Evolutionary conservation across 2,113 vertebrate genomes (phyloP), one percentile per base, ranked within the genome.

Genomic region (Spermophilus dauricus): DNA sequence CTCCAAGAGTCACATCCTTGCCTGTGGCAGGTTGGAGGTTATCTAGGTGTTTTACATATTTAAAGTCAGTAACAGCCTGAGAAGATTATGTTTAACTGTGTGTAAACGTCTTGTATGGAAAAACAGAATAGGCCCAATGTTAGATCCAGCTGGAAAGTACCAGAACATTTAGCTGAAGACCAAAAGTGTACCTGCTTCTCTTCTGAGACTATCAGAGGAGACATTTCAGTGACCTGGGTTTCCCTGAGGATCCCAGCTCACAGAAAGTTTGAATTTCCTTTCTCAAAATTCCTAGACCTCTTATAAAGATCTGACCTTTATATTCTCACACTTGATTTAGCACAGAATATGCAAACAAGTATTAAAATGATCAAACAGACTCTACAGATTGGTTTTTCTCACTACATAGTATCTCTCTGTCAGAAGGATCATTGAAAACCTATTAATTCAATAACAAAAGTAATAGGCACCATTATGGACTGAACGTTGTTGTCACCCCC

Each of bases 51-150:
- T 92, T 95, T 90, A 93, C 93, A 97, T 7, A 6, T 96, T 95
- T 97, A 94, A 97, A 96, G 82, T 95, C 97, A 98, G 89, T 97
- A 95, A 96, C 86, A 91, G 95, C 97, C 93, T 97, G 56, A 91
- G 96, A 69, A 96, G 96, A 96, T 97, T 91, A 42, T 5, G 0
- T 96, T 88, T 97, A 97, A 96, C 82, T 42, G 86, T 0, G 8
- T 69, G 67, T 89, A 97, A 97, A 97, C 73, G 65, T 80, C 72
- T 30, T 37, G 18, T 83, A 48, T 67, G 37, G 73, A 76, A 85
- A 96, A 91, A 75, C 81, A 94, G 73, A 90, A 94, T 61, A 65
- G 75, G 82, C 89, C 20, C 2, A 92, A 45, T 51, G 9, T 22
- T 73, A 77, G 58, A 34, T 14, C 90, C 86, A 91, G 28, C 73